Evolutionary conservation across 1,140 invertebrate genomes (phyloP).

Genomic region (Anoplolepis gracilipes): DNA sequence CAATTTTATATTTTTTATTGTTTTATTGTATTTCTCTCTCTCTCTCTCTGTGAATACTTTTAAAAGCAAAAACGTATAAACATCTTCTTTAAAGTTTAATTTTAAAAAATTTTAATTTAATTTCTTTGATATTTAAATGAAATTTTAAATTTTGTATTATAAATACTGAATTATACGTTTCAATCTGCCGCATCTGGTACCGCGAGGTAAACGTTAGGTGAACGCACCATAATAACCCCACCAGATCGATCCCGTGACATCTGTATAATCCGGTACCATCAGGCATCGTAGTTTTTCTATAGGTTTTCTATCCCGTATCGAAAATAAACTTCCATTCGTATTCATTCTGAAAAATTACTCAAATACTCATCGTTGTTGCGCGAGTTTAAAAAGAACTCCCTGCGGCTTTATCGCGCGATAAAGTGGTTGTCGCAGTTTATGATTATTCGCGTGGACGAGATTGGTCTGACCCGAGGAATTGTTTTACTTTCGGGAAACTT

Average conservation of each 20-base stretch:
- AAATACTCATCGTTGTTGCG: not conserved
- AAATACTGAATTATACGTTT: slow-evolving; percentile 4
- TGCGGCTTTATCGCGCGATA: not conserved
- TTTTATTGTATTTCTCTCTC: not conserved
- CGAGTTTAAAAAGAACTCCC: not conserved
- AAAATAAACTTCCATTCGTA: not conserved
- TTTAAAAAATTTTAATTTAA: not conserved
- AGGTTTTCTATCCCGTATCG: not conserved
- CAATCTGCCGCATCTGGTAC: not conserved
- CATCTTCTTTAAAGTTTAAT: not conserved
- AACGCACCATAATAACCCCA: not conserved
- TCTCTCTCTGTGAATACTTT: not conserved
- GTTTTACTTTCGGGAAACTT: slow-evolving; percentile 25
- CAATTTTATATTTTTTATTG: no score
- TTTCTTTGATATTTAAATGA: no score
- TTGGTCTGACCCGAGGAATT: not conserved
- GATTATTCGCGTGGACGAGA: not conserved
- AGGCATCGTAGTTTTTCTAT: not conserved
- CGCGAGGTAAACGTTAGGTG: not conserved
- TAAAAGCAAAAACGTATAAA: not conserved
- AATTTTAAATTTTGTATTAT: not conserved
- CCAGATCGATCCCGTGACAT: not conserved
- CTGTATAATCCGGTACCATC: not conserved
- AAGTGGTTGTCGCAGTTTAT: slow-evolving; percentile 3
- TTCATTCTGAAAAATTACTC: not conserved